Percentiles rank a stretch among this genome's conserved stretches.
phyloP scores from a whole-genome alignment of 2,797 vertebrate species.

The Mastacembelus armatus region DNA sequence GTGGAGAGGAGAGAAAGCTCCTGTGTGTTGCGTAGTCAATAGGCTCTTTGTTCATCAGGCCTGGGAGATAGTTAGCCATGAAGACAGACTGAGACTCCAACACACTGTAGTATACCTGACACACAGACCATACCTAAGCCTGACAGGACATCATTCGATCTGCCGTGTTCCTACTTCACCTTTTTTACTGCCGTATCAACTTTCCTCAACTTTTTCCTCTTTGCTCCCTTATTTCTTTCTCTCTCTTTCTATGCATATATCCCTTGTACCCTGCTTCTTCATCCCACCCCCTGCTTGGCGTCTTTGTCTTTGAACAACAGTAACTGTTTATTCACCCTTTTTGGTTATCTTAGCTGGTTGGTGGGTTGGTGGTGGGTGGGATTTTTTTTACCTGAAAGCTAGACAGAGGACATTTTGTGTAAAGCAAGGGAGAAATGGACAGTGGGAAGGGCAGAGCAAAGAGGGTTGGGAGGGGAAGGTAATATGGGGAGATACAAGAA shows the following conservation, averaged over 20 bases:
- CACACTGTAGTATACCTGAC: slow-evolving; percentile 86
- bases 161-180: slow-evolving; percentile 15
- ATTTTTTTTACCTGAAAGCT: slow-evolving; percentile 59
- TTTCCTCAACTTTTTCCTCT: slow-evolving; percentile 3
- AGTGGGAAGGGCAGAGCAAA: slow-evolving; percentile 26
- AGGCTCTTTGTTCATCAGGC: slow-evolving; percentile 91
- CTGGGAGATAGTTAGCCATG: slow-evolving; percentile 83
- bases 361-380: slow-evolving; percentile 8
- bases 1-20: slow-evolving; percentile 75
- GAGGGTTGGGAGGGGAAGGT: slow-evolving; percentile 11
- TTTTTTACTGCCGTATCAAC: slow-evolving; percentile 25
- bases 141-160: slow-evolving; percentile 34
- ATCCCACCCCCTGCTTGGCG: slow-evolving; percentile 32
- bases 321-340: slow-evolving; percentile 52
- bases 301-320: slow-evolving; percentile 73
- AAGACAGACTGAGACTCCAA: slow-evolving; percentile 80
- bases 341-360: slow-evolving; percentile 32
- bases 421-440: slow-evolving; percentile 37
- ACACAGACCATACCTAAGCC: slow-evolving; percentile 32
- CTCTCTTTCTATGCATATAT: slow-evolving; percentile 17
- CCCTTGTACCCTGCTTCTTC: slow-evolving; percentile 4
- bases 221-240: background rate
- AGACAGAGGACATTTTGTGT: slow-evolving; percentile 74
- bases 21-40: slow-evolving; percentile 87
- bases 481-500: slow-evolving; percentile 23